Conservation (phyloP, 2,113 vertebrate genomes). For the Cyprinus carpio region DNA sequence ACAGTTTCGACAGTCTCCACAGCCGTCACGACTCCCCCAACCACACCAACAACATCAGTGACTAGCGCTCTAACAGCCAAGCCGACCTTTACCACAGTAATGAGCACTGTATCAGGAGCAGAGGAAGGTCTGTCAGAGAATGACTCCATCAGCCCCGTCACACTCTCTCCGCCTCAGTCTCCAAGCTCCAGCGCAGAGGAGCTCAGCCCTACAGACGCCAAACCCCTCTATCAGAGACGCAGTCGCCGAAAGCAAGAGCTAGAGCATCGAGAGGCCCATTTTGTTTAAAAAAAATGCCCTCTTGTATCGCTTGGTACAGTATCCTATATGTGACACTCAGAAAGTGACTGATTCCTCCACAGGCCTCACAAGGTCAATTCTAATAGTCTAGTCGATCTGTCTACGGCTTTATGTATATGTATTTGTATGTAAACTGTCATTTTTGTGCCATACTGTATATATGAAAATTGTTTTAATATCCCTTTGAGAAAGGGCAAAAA, state of each 20-base stretch:
- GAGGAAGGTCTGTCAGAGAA: constrained; percentile 68
- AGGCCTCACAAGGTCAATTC: constrained; percentile 1
- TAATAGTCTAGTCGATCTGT: not conserved
- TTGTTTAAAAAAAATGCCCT: constrained; percentile 78
- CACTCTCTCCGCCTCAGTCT: constrained; percentile 66
- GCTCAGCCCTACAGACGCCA: constrained; percentile 70
- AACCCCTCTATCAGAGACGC: constrained; percentile 84
- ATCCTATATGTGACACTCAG: not conserved
- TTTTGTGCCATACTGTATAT: constrained; percentile 49
- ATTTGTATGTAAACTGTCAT: constrained; percentile 36
- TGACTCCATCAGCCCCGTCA: constrained; percentile 69
- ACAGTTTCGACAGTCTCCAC: not conserved
- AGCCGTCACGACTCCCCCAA: constrained; percentile 39
- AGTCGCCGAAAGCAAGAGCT: constrained; percentile 85
- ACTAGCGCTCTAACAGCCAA: not conserved
- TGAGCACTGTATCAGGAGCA: constrained; percentile 31
- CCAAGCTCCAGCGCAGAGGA: constrained; percentile 74
- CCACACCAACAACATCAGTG: constrained; percentile 31
- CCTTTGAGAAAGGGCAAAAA: constrained; percentile 44
- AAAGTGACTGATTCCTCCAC: not conserved
- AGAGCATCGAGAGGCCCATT: constrained; percentile 91
- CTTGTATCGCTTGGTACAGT: not conserved
- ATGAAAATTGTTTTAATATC: constrained; percentile 34
- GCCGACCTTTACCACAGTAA: not conserved
- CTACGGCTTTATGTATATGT: constrained; percentile 1